These are phyloP conservation scores for Sinodicranocentrus sp. DNA, from an alignment of 2,888 invertebrate species.

Conservation along the genomic window DNA sequence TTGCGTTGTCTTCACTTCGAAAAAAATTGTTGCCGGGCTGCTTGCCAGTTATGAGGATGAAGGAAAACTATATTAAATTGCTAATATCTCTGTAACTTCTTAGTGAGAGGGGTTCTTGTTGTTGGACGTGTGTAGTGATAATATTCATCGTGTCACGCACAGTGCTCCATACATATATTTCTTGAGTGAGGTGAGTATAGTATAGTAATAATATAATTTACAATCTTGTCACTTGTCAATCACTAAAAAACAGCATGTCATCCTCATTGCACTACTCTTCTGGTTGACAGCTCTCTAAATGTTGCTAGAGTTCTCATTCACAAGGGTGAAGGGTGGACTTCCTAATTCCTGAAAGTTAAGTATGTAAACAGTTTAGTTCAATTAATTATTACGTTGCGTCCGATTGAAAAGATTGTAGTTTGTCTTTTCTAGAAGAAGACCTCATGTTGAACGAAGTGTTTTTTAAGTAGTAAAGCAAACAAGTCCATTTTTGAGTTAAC, in stretches of 20 bases:
- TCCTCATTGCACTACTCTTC: conserved; percentile 1
- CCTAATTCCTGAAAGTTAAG: conserved; percentile 47
- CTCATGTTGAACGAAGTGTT: no score
- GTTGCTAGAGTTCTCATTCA: background rate
- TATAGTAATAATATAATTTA: conserved; percentile 24
- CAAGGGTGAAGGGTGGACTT: conserved; percentile 20
- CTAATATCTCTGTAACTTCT: background rate
- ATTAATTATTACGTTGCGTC: conserved; percentile 25
- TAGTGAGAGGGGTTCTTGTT: background rate
- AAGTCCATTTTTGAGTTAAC: background rate
- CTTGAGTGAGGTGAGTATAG: background rate
- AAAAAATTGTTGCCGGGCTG: background rate
- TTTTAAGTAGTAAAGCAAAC: background rate
- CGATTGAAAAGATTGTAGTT: conserved; percentile 14
- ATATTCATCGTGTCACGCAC: background rate
- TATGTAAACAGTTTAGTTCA: conserved; percentile 21
- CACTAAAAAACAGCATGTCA: conserved; percentile 43
- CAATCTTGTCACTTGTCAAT: conserved; percentile 56
- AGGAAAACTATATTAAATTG: no score
- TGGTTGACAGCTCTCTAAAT: background rate
- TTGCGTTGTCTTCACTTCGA: background rate
- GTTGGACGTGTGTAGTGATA: background rate
- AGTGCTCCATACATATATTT: background rate
- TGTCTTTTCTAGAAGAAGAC: no score
- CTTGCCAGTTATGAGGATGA: no score